These are phyloP conservation scores for Ectemnius continuus DNA, from an alignment of 2,888 invertebrate genomes.

Conservation along the genomic window DNA sequence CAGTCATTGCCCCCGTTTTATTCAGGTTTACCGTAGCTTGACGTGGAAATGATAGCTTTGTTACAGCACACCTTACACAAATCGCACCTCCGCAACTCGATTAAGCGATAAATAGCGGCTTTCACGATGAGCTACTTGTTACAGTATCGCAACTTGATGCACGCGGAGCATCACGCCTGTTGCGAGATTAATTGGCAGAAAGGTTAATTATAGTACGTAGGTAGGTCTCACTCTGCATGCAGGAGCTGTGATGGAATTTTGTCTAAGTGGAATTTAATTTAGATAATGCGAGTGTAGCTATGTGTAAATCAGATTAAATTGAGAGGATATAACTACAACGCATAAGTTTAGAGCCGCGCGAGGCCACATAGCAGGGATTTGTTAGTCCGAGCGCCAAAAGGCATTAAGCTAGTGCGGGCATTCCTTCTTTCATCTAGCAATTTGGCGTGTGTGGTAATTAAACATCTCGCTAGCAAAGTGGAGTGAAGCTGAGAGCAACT, in stretches of 20 bases:
- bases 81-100: too few relatives aligned
- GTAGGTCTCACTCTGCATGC: background rate
- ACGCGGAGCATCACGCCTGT: background rate
- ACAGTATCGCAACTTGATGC: too few relatives aligned
- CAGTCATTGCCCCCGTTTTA: too few relatives aligned
- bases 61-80: too few relatives aligned
- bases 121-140: too few relatives aligned
- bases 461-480: constrained; percentile 20
- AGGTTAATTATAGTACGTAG: constrained; percentile 13
- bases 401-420: constrained; percentile 5
- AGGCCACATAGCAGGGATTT: constrained; percentile 29
- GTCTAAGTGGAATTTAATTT: constrained; percentile 42
- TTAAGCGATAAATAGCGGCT: too few relatives aligned
- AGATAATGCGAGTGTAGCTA: constrained; percentile 31
- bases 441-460: constrained; percentile 26
- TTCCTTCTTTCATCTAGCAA: constrained; percentile 3
- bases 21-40: too few relatives aligned
- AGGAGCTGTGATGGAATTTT: constrained; percentile 24
- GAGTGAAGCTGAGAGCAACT: constrained; percentile 6
- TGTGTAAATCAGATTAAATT: constrained; percentile 42
- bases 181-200: constrained; percentile 17
- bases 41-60: too few relatives aligned
- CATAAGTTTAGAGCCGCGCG: background rate
- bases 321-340: constrained; percentile 16
- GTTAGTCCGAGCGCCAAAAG: constrained; percentile 14